Percentiles rank a stretch among this genome's conserved stretches.
Conservation (phyloP, 2,797 vertebrate genomes). For the Coendou prehensilis region DNA sequence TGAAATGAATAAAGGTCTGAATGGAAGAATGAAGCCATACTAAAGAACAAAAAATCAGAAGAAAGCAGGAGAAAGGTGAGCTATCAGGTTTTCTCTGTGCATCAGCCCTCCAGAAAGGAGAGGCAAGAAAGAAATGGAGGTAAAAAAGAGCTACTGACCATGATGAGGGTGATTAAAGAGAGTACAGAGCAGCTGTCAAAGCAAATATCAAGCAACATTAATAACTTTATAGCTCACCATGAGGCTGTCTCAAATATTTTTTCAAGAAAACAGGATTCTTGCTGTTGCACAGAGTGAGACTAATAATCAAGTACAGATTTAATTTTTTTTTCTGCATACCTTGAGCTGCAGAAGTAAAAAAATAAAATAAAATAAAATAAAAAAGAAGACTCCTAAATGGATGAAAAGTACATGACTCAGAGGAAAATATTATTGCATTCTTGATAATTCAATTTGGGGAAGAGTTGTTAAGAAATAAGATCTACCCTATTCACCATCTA, state of each 20-base stretch:
- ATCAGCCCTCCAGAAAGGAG: conserved; percentile 78
- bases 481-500: conserved; percentile 52
- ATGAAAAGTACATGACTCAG: conserved; percentile 65
- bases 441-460: conserved; percentile 72
- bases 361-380: conserved; percentile 30
- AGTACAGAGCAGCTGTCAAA: conserved; percentile 90
- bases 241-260: conserved; percentile 85
- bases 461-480: conserved; percentile 78
- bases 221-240: conserved; percentile 89
- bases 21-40: conserved; percentile 3
- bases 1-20: background rate
- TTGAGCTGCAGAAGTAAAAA: conserved; percentile 27
- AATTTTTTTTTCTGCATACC: conserved; percentile 41
- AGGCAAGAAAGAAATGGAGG: conserved; percentile 86
- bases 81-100: conserved; percentile 75
- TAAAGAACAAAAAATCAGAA: conserved; percentile 66
- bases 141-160: conserved; percentile 83
- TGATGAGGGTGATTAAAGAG: conserved; percentile 90
- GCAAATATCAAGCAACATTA: conserved; percentile 90
- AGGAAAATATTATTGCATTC: conserved; percentile 83
- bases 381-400: background rate
- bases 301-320: conserved; percentile 81
- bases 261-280: conserved; percentile 85
- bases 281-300: conserved; percentile 78
- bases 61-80: conserved; percentile 55